These are phyloP conservation scores for Ctenicera cuprea DNA, from an alignment of 2,888 invertebrate genomes.

Conservation along the genomic window DNA sequence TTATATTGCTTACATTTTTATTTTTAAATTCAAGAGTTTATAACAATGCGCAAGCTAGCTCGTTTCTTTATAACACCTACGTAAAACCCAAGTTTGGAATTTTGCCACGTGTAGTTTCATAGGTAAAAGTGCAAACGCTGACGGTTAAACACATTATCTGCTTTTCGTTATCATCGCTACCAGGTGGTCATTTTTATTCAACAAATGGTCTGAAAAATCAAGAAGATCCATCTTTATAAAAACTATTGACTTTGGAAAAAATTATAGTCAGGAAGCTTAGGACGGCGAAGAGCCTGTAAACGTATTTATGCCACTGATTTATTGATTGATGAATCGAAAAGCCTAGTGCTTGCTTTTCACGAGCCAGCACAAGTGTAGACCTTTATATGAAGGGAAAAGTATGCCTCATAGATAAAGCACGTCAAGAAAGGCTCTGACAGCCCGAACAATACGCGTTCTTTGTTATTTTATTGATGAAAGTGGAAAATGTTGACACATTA, in stretches of 20 bases:
- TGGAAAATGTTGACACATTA: slow-evolving; percentile 31
- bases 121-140: background rate
- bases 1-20: too few relatives aligned
- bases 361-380: slow-evolving; percentile 27
- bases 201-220: slow-evolving; percentile 8
- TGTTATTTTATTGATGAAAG: slow-evolving; percentile 31
- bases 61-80: background rate
- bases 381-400: slow-evolving; percentile 25
- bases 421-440: slow-evolving; percentile 21
- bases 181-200: slow-evolving; percentile 18
- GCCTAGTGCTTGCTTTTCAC: slow-evolving; percentile 35
- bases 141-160: background rate
- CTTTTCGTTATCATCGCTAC: slow-evolving; percentile 8
- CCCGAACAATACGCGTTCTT: slow-evolving; percentile 20
- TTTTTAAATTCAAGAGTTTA: background rate
- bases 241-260: slow-evolving; percentile 23
- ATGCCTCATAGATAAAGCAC: slow-evolving; percentile 32
- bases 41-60: background rate
- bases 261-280: slow-evolving; percentile 23
- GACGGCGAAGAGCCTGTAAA: slow-evolving; percentile 15
- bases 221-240: slow-evolving; percentile 30
- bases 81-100: background rate
- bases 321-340: slow-evolving; percentile 41
- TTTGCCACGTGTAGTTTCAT: background rate
- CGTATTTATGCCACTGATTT: slow-evolving; percentile 35